Conservation (phyloP, 2,113 vertebrate species). For the Ia io region DNA sequence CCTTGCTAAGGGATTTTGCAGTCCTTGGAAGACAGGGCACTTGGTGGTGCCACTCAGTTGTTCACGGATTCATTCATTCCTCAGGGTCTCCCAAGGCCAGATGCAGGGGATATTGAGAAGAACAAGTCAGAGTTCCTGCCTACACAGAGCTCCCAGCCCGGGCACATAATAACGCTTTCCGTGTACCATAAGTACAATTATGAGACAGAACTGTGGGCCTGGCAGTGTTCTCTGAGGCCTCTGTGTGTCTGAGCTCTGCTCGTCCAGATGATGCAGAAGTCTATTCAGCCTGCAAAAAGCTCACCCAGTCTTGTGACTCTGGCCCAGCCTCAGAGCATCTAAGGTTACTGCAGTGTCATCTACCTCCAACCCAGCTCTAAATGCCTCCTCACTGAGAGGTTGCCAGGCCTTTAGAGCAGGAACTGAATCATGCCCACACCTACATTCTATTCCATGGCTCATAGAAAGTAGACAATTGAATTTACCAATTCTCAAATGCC, state of each 20-base stretch:
- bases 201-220: background rate
- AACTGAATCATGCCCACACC: background rate
- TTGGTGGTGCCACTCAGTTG: background rate
- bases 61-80: background rate
- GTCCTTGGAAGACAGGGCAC: background rate
- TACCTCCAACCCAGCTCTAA: background rate
- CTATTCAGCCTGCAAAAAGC: background rate
- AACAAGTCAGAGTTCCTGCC: background rate
- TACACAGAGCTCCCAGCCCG: background rate
- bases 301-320: background rate
- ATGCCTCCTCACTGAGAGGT: background rate
- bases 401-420: background rate
- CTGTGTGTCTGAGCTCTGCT: too few species aligned
- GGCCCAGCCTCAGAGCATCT: too few species aligned
- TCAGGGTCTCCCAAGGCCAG: background rate
- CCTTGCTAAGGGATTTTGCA: background rate
- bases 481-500: background rate
- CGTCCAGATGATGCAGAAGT: background rate
- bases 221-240: background rate
- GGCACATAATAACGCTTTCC: accelerated
- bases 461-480: background rate
- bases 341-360: background rate
- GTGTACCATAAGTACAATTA: accelerated
- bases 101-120: background rate
- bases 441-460: background rate